These are phyloP conservation scores for Anguilla anguilla DNA, from an alignment of 2,797 vertebrate genomes.

Conservation along the genomic window DNA sequence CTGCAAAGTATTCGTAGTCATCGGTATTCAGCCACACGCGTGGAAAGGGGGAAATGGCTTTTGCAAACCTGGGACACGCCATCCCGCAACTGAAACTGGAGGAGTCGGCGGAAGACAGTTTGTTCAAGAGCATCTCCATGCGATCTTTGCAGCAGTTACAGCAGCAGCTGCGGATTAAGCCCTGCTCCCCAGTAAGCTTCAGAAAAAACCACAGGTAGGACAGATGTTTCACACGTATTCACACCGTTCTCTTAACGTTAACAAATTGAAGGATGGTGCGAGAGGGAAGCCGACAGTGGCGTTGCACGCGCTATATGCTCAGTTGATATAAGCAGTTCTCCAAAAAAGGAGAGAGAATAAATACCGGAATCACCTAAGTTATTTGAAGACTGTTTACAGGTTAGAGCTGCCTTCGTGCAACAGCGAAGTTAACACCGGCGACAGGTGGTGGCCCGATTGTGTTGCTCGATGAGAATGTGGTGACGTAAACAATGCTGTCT, in stretches of 20 bases:
- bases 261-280: not conserved
- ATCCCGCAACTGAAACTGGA: conserved; percentile 62
- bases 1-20: not conserved
- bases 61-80: conserved; percentile 50
- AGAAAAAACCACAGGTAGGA: conserved; percentile 59
- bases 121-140: conserved; percentile 52
- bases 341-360: too few relatives aligned
- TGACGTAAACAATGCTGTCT: not conserved
- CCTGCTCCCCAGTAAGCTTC: conserved; percentile 41
- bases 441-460: not conserved
- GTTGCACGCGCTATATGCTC: not conserved
- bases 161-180: conserved; percentile 47
- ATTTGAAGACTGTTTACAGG: not conserved
- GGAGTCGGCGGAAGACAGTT: conserved; percentile 53
- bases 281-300: not conserved
- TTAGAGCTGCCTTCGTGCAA: not conserved
- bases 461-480: not conserved
- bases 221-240: not conserved
- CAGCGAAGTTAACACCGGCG: not conserved
- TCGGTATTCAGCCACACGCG: not conserved
- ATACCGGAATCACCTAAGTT: not conserved
- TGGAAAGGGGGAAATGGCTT: conserved; percentile 53
- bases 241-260: not conserved
- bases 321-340: not conserved
- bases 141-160: conserved; percentile 54